A percentile compares a stretch with the other conserved stretches of the same genome.
Conservation (phyloP, 2,888 invertebrate genomes). For the Salpingus planirostris region DNA sequence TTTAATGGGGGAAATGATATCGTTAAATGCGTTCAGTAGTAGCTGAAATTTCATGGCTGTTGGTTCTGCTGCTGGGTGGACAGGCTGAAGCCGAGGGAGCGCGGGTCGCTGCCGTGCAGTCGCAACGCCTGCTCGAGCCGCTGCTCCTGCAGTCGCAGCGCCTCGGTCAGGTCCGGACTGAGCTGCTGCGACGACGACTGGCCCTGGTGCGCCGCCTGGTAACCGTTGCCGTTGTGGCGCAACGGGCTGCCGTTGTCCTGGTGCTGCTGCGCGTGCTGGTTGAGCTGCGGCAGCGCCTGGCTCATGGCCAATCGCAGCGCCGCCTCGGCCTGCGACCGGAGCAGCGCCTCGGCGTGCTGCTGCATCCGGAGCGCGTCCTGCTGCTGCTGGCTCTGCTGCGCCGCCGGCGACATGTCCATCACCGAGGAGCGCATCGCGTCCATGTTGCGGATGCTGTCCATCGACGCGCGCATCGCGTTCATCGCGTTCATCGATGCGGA, state of each 20-base stretch:
- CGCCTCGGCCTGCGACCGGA: constrained; percentile 80
- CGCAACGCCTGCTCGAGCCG: constrained; percentile 74
- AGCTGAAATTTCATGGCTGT: constrained; percentile 71
- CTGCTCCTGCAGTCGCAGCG: constrained; percentile 61
- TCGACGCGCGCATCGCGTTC: constrained; percentile 52
- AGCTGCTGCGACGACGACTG: constrained; percentile 44
- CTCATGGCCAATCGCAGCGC: constrained; percentile 72
- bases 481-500: constrained; percentile 48
- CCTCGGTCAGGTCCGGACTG: constrained; percentile 63
- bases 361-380: constrained; percentile 44
- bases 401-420: constrained; percentile 41
- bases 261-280: constrained; percentile 29
- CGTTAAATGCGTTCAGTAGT: constrained; percentile 63
- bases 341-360: constrained; percentile 65
- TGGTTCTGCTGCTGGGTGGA: constrained; percentile 44
- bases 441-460: constrained; percentile 47
- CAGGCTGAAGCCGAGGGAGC: constrained; percentile 69
- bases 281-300: constrained; percentile 46
- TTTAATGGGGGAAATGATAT: no score
- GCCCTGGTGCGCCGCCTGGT: constrained; percentile 34
- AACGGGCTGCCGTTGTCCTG: constrained; percentile 39
- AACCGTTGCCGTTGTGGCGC: constrained; percentile 39
- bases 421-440: constrained; percentile 44
- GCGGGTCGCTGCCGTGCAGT: constrained; percentile 67
- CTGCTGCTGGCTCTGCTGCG: constrained; percentile 33